Percentiles rank a stretch among this genome's conserved stretches.
phyloP scores from a whole-genome alignment of 1,140 invertebrate species.

The Meteorus sp. region DNA sequence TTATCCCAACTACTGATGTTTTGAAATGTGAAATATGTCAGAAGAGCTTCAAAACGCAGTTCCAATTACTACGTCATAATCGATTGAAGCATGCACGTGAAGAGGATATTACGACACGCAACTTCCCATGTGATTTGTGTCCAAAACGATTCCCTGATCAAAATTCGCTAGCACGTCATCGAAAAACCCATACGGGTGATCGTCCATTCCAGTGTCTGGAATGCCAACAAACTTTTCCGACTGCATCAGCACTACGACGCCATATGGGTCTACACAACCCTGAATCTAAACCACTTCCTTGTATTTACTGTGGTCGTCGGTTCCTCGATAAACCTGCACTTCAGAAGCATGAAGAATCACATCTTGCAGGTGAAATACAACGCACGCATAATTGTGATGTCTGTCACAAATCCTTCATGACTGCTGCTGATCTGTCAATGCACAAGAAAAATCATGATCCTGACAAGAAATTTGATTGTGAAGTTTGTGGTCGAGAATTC shows the following conservation, averaged over 20 bases:
- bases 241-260: slow-evolving; percentile 48
- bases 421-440: slow-evolving; percentile 46
- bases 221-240: slow-evolving; percentile 55
- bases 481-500: slow-evolving; percentile 57
- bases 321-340: slow-evolving; percentile 53
- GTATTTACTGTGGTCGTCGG: slow-evolving; percentile 55
- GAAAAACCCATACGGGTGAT: slow-evolving; percentile 51
- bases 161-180: slow-evolving; percentile 52
- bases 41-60: slow-evolving; percentile 54
- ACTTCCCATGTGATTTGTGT: slow-evolving; percentile 57
- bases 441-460: slow-evolving; percentile 58
- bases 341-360: slow-evolving; percentile 53
- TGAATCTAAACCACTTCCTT: slow-evolving; percentile 51
- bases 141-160: slow-evolving; percentile 57
- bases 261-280: slow-evolving; percentile 54
- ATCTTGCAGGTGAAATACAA: slow-evolving; percentile 50
- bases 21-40: slow-evolving; percentile 54
- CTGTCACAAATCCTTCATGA: slow-evolving; percentile 51
- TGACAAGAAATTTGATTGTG: slow-evolving; percentile 57
- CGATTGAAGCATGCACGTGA: slow-evolving; percentile 55
- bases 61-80: slow-evolving; percentile 54
- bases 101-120: slow-evolving; percentile 56
- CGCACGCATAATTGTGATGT: slow-evolving; percentile 50
- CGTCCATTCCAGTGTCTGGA: slow-evolving; percentile 55
- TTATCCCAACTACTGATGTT: slow-evolving; percentile 55